Evolutionary conservation across 2,888 invertebrate genomes (phyloP), one percentile per base, ranked within the genome.

Genomic region (Drosophila birchii): DNA sequence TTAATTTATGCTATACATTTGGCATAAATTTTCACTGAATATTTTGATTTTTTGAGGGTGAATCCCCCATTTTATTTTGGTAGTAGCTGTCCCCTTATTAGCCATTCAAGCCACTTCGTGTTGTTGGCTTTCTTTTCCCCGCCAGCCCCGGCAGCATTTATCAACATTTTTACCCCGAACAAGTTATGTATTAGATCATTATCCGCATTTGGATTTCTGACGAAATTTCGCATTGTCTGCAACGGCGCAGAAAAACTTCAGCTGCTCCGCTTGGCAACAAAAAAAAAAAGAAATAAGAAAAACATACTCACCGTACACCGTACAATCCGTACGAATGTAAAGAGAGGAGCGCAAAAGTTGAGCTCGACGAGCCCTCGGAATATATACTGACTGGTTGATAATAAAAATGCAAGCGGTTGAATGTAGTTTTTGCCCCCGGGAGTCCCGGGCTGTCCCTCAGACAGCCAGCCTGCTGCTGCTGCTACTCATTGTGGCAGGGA

Each of bases 161-260:
- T 70, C 70, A 73, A 20, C 69, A 62, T 72, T 72, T 78, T 77
- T 86, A 84, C 87, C 77, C 77, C 79, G 87, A 86, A 86, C 87
- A 86, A 83, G 85, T 86, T 83, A 84, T 88, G 87, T 89, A 88
- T 86, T 86, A 88, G 89, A 86, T 86, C 88, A 89, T 79, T 88
- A 86, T 86, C 89, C 86, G 79, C 77, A 81, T 86, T 88, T 86
- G 89, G 88, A 81, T 88, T 86, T 86, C 86, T 88, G 89, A 83
- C 83, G 89, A 86, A 86, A 88, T 88, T 86, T 86, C 86, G 88
- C 87, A 86, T 84, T 84, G 84, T 84, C 86, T 84, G 87, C 85
- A 80, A 61, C 54, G 60, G 45, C 71, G 54, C 53, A 67, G 58
- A 63, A 44, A 78, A 55, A 59, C 39, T 68, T 68, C 68, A 68